phyloP scores from a whole-genome alignment of 1,140 invertebrate genomes.

The Drosophila yakuba region DNA sequence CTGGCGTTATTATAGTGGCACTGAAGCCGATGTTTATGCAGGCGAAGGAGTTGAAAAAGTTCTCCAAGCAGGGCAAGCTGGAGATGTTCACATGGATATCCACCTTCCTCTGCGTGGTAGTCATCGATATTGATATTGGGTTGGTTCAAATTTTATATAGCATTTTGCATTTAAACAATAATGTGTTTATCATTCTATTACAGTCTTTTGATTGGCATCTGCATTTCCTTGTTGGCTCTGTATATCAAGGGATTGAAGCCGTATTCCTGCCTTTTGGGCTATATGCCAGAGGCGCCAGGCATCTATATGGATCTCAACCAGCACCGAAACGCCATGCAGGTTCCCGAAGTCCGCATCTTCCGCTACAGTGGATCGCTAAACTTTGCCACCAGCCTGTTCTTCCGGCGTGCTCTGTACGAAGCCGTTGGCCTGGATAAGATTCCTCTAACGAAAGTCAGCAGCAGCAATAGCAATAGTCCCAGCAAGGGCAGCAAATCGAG shows the following conservation, averaged over 20 bases:
- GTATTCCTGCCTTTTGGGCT: slow-evolving; percentile 69
- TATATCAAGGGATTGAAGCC: slow-evolving; percentile 82
- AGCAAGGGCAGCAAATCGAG: slow-evolving; percentile 33
- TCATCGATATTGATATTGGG: slow-evolving; percentile 93
- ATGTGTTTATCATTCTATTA: neutral
- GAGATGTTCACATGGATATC: slow-evolving; percentile 95
- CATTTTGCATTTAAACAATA: neutral
- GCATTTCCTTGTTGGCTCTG: slow-evolving; percentile 67
- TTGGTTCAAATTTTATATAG: slow-evolving; percentile 11
- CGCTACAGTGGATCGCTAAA: slow-evolving; percentile 80
- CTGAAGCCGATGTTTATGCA: slow-evolving; percentile 96
- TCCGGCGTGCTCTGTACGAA: slow-evolving; percentile 68
- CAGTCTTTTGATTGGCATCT: slow-evolving; percentile 74
- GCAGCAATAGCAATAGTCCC: slow-evolving; percentile 9
- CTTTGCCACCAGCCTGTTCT: slow-evolving; percentile 76
- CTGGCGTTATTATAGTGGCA: slow-evolving; percentile 95
- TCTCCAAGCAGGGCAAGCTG: slow-evolving; percentile 91
- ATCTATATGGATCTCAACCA: slow-evolving; percentile 80
- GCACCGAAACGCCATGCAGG: slow-evolving; percentile 72
- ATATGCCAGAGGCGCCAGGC: slow-evolving; percentile 67
- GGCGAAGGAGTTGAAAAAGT: slow-evolving; percentile 89
- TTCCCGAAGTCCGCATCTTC: slow-evolving; percentile 77
- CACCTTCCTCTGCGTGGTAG: slow-evolving; percentile 91
- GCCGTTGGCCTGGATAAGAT: slow-evolving; percentile 60
- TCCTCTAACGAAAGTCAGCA: slow-evolving; percentile 3